Conservation (phyloP, 2,797 vertebrate species). For the Ispidina lecontei region DNA sequence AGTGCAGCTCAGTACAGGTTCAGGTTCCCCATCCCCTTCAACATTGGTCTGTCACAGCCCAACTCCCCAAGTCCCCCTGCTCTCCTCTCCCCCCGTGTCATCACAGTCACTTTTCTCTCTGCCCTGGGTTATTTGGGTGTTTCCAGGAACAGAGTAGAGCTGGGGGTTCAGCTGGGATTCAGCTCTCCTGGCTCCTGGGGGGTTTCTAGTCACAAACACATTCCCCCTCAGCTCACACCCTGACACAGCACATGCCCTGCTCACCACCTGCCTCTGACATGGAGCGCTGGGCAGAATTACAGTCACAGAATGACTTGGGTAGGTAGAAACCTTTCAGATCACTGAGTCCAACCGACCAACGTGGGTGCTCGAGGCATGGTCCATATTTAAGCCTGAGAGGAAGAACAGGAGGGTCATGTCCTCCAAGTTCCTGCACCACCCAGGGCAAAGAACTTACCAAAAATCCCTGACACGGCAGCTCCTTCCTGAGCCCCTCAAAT, state of each 20-base stretch:
- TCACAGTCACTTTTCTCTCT: neutral
- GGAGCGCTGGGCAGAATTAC: fast-evolving
- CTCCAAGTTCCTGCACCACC: neutral
- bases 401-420: neutral
- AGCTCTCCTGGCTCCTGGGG: neutral
- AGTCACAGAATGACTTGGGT: neutral
- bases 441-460: neutral
- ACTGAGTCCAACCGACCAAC: neutral
- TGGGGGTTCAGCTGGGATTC: neutral
- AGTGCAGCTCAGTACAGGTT: neutral
- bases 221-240: neutral
- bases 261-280: neutral
- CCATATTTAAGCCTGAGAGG: neutral
- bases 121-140: neutral
- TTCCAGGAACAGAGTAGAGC: neutral
- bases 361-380: fast-evolving
- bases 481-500: neutral
- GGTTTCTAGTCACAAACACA: neutral
- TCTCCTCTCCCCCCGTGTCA: neutral
- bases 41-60: neutral
- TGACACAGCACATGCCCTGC: neutral
- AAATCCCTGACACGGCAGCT: neutral
- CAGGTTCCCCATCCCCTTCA: neutral
- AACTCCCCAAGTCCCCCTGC: neutral
- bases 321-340: neutral